phyloP scores from a whole-genome alignment of 2,113 vertebrate genomes.

The Apaloderma vittatum region DNA sequence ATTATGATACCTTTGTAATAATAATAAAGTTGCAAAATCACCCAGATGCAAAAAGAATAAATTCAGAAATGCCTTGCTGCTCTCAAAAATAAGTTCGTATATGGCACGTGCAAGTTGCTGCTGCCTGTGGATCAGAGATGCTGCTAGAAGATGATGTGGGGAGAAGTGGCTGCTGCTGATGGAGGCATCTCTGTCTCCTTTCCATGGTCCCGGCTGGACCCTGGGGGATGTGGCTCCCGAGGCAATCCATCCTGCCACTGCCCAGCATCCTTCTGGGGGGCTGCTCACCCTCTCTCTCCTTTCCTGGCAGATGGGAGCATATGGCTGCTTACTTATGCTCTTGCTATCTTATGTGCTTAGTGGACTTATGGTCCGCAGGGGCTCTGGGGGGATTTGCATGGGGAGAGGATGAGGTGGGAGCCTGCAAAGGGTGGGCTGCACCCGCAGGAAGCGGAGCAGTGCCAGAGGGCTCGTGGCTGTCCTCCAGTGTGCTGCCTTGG shows the following conservation, averaged over 20 bases:
- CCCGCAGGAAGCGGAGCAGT: accelerated
- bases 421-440: not conserved
- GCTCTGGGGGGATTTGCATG: not conserved
- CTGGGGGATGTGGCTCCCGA: accelerated
- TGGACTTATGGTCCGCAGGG: accelerated
- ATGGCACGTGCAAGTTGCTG: not conserved
- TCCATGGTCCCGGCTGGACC: not conserved
- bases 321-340: conserved; percentile 32
- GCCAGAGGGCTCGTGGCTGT: accelerated
- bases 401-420: not conserved
- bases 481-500: accelerated
- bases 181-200: not conserved
- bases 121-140: not conserved
- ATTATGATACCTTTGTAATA: not conserved
- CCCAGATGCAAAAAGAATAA: not conserved
- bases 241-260: not conserved
- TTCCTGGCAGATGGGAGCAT: not conserved
- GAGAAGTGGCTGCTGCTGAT: not conserved
- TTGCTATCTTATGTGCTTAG: conserved; percentile 28
- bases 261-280: not conserved
- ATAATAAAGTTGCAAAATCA: not conserved
- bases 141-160: not conserved
- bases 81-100: not conserved
- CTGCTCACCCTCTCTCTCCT: not conserved
- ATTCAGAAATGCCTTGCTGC: not conserved